These are phyloP conservation scores for Drosophila seguyi DNA, from an alignment of 1,140 invertebrate species.

Conservation along the genomic window DNA sequence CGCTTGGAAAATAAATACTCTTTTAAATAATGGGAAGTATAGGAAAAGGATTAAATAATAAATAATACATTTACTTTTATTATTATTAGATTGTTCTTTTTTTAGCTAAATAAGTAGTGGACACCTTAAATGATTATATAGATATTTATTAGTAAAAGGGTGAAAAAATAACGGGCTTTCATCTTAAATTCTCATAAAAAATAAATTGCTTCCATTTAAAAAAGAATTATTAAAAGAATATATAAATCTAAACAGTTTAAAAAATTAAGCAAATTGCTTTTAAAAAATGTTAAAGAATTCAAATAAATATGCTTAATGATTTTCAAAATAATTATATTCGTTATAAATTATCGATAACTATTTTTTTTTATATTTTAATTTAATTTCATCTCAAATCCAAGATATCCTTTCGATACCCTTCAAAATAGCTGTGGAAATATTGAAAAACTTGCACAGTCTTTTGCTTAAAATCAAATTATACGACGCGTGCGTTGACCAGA, in stretches of 20 bases:
- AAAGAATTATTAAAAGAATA: too few species aligned
- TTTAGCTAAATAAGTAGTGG: background rate
- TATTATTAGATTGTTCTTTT: background rate
- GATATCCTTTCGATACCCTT: slow-evolving; percentile 16
- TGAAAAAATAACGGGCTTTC: too few species aligned
- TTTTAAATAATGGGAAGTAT: background rate
- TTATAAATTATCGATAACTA: too few species aligned
- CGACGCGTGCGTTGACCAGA: slow-evolving; percentile 51
- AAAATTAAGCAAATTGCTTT: too few species aligned
- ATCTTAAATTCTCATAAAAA: too few species aligned
- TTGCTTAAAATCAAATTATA: slow-evolving; percentile 68
- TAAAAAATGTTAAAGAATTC: too few species aligned
- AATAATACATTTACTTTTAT: background rate
- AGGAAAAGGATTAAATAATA: background rate
- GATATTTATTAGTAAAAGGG: too few species aligned
- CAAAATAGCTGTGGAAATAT: slow-evolving; percentile 45
- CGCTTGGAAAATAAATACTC: background rate
- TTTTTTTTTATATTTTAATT: background rate
- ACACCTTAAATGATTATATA: too few species aligned
- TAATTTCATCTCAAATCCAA: background rate
- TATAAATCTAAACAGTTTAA: too few species aligned
- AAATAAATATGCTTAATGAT: too few species aligned
- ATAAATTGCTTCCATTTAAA: too few species aligned
- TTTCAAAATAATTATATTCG: too few species aligned
- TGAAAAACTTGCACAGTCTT: slow-evolving; percentile 40